These are phyloP conservation scores for Ephestia elutella DNA, from an alignment of 1,140 invertebrate genomes.

Conservation along the genomic window DNA sequence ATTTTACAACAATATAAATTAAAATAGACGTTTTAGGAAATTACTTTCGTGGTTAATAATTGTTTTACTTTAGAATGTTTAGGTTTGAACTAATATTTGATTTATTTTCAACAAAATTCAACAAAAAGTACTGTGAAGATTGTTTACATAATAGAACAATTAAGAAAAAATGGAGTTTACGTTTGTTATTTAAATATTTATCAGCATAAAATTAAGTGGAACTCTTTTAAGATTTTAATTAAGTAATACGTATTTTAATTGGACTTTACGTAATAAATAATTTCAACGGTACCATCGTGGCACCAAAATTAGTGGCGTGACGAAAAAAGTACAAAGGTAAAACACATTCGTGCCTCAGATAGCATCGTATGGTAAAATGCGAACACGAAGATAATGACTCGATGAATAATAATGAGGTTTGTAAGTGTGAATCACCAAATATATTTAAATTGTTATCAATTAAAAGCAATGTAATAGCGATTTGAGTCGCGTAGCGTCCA, in stretches of 20 bases:
- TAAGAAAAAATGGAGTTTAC: too few species aligned
- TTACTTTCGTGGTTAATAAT: too few species aligned
- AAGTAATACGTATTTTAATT: background rate
- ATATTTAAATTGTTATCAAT: conserved; percentile 75
- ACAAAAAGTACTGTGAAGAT: too few species aligned
- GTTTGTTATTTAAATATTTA: too few species aligned
- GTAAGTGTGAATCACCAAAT: conserved; percentile 74
- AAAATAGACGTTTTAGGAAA: too few species aligned
- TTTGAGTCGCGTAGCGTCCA: conserved; percentile 63
- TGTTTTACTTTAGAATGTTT: too few species aligned
- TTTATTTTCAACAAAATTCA: too few species aligned
- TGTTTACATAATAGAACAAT: too few species aligned
- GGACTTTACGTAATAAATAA: background rate
- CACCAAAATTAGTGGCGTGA: conserved; percentile 47
- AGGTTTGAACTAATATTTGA: too few species aligned
- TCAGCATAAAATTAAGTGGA: too few species aligned
- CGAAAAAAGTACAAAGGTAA: conserved; percentile 58
- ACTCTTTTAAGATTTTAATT: too few species aligned
- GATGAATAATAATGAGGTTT: conserved; percentile 71
- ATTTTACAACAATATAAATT: too few species aligned
- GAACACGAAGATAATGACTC: conserved; percentile 66
- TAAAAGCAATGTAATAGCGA: conserved; percentile 74
- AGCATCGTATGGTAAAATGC: conserved; percentile 57
- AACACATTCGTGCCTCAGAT: conserved; percentile 66
- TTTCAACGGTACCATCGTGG: conserved; percentile 5